Evolutionary conservation across 30 jellyfish, hydroid and myxozoan genomes (phyloP), one percentile per base, ranked within the genome.

Genomic region (Aurelia sp.): DNA sequence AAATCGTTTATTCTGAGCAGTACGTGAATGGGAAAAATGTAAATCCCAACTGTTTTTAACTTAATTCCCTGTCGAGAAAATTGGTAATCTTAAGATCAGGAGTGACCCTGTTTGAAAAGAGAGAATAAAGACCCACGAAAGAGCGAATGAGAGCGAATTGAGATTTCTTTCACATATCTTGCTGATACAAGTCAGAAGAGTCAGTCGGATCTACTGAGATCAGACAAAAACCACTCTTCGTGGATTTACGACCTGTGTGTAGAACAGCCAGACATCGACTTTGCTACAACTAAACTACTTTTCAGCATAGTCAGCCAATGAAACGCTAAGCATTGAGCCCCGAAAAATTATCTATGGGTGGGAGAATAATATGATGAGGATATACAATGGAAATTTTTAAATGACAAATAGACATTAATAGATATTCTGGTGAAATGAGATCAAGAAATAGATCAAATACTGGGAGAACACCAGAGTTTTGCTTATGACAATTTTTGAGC

Each of bases 211-310:
- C 92, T 60, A 82, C 92, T 82, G 79, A 60, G 82, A 74, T 72
- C 72, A 71, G 81, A 82, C 81, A 74, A 82, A 61, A 82, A 82
- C 86, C 92, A 82, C 92, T 82, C 92, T 63, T 73, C 19, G 52
- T 13, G 81, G 81, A 79, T 79, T 63, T 79, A 52, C 16, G 33
- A 27, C 82, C 84, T 65, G 73, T 67, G 67, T 33, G 77, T 21
- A 67, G 38, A 82, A 82, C 92, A 82, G 92, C 92, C 63, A 67
- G 86, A 64, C 67, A 69, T 79, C 40, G 31, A 68, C 24, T 53
- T 63, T 70, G 92, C 64, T 68, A 72, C 92, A 68, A 72, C 70
- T 75, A 67, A 82, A 74, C 92, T 76, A 52, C 30, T 75, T 47
- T 76, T 76, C 63, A 27, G 33, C 2, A 27, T 27, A 27, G 33